Base-by-base conservation (phyloP, 1,140 invertebrate species). In the Tetraneura akinire region DNA sequence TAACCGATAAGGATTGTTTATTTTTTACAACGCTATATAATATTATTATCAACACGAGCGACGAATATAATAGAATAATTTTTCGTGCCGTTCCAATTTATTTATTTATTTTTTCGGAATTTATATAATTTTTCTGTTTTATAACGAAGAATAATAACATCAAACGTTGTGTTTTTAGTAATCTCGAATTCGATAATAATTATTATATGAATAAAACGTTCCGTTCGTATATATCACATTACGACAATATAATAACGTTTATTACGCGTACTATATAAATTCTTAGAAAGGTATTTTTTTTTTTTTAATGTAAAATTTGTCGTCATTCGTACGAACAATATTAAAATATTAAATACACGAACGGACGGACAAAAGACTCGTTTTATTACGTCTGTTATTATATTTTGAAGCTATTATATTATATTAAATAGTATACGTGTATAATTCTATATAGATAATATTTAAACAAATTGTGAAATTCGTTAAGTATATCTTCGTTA, bases 251-350 rank as follows among this genome's bases (percentile, higher is more conserved):
- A 47, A 68, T 68, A 23, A 68, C 2, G 47, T 47, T 66, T 21
- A 13, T 66, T 66, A 66, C 64, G 21, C 11, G 21, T 5, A 26
- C 21, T 13, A 26, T 26, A 23, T 55, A 45, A 68, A 68, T 68
- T 68, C 66, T 42, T 9, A 47, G 66, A 47, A 68, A 47, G n/a
- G n/a, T n/a, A n/a, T n/a, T n/a, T n/a, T n/a, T 16, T 23, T 68
- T 68, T 68, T 68, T 26, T 68, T 8, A 47, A 47, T 68, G 42
- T 68, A 68, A 68, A 64, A 47, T 23, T 68, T 37, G 64, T 42
- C 45, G 23, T 21, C 42, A 68, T 26, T 68, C 37, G 23, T n/a
- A 21, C 45, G 42, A 47, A 68, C 47, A 26, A 68, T n/a, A n/a
- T 68, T 47, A 68, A 26, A 32, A 32, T 37, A 37, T 37, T 37